These are phyloP conservation scores for Platyrinchus mystaceus DNA, from an alignment of 2,797 vertebrate species.

Conservation along the genomic window DNA sequence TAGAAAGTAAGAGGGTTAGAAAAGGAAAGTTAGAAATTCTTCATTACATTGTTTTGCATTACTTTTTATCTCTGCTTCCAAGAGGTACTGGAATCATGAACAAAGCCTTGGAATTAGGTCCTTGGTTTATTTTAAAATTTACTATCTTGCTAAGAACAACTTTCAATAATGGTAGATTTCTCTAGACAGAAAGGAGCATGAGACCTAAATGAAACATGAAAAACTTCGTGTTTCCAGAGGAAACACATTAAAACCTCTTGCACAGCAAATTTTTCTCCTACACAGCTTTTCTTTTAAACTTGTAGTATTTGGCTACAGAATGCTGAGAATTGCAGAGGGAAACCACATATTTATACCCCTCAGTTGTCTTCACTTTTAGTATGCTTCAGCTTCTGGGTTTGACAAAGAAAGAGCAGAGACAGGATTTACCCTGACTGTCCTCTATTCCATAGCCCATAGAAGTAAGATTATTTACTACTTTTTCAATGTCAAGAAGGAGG, in stretches of 20 bases:
- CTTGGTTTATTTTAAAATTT: neutral
- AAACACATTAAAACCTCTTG: neutral
- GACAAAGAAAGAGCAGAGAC: neutral
- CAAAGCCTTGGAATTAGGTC: neutral
- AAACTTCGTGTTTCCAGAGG: neutral
- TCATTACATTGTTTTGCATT: neutral
- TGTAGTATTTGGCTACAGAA: neutral
- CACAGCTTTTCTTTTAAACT: neutral
- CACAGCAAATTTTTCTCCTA: neutral
- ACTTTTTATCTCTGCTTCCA: neutral
- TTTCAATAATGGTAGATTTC: neutral
- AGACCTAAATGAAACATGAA: neutral
- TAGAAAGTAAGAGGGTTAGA: neutral
- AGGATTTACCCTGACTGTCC: neutral
- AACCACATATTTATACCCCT: fast-evolving
- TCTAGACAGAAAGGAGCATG: neutral
- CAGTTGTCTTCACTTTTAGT: neutral
- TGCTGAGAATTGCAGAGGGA: neutral
- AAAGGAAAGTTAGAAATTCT: neutral
- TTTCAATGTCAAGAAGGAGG: neutral
- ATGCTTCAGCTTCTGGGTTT: neutral
- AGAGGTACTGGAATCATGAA: neutral
- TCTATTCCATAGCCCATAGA: neutral
- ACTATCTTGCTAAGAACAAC: neutral
- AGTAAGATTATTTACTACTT: neutral